Evolutionary conservation across 2,888 invertebrate species (phyloP).

Genomic region (Stictocephala bisonia): DNA sequence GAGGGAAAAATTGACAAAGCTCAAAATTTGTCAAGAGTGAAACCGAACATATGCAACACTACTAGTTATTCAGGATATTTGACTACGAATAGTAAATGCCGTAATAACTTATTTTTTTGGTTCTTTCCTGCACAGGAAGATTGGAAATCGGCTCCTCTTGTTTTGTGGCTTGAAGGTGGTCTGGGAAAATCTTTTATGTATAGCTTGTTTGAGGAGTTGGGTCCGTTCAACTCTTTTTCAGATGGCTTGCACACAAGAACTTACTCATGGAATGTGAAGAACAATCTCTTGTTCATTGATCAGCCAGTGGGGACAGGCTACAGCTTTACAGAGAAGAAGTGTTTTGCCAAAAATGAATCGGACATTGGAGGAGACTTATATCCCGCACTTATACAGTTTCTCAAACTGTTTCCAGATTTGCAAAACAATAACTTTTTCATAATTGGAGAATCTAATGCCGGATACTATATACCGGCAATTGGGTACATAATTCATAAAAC

Average conservation of each 20-base stretch:
- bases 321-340: conserved; percentile 82
- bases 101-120: conserved; percentile 68
- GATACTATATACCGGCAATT: conserved; percentile 82
- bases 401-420: conserved; percentile 81
- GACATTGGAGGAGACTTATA: conserved; percentile 75
- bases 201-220: conserved; percentile 86
- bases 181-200: conserved; percentile 84
- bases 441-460: conserved; percentile 90
- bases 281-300: conserved; percentile 88
- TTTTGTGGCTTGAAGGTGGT: conserved; percentile 88
- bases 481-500: conserved; percentile 78
- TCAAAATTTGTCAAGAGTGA: conserved; percentile 61
- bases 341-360: conserved; percentile 65
- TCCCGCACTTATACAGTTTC: conserved; percentile 81
- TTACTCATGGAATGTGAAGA: conserved; percentile 83
- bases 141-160: conserved; percentile 70
- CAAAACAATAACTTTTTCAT: conserved; percentile 82
- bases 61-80: conserved; percentile 72
- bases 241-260: conserved; percentile 71
- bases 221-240: conserved; percentile 73
- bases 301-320: conserved; percentile 94
- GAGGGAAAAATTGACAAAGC: conserved; percentile 77
- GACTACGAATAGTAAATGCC: conserved; percentile 70
- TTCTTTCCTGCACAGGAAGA: conserved; percentile 65
- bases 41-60: conserved; percentile 62